A percentile compares a stretch with the other conserved stretches of the same genome.
phyloP scores from a whole-genome alignment of 2,888 invertebrate genomes.

The Meteorus colon region DNA sequence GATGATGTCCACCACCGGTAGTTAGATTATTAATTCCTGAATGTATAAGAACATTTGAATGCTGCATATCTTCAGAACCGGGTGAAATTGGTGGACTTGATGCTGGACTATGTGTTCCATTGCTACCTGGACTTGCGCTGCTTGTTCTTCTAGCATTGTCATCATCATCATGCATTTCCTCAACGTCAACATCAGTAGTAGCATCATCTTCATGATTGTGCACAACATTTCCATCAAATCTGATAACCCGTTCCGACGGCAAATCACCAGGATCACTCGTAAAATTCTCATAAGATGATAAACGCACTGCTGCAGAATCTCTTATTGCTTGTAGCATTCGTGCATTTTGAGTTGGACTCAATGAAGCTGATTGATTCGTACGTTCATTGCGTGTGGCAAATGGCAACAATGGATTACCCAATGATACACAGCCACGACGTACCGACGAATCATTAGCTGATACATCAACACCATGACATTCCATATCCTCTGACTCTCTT shows the following conservation, averaged over 20 bases:
- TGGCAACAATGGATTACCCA: slow-evolving; percentile 53
- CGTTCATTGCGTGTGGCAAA: slow-evolving; percentile 45
- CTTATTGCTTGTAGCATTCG: slow-evolving; percentile 41
- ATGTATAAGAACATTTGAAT: slow-evolving; percentile 53
- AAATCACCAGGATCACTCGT: slow-evolving; percentile 12
- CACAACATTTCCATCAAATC: slow-evolving; percentile 35
- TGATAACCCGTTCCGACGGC: background rate
- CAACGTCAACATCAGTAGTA: slow-evolving; percentile 56
- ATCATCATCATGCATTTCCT: slow-evolving; percentile 64
- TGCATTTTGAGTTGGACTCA: slow-evolving; percentile 20
- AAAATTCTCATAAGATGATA: slow-evolving; percentile 33
- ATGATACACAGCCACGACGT: slow-evolving; percentile 28
- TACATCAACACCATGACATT: slow-evolving; percentile 13
- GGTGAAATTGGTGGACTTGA: slow-evolving; percentile 91
- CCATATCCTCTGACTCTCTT: slow-evolving; percentile 18
- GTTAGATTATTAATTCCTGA: slow-evolving; percentile 68
- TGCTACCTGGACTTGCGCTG: slow-evolving; percentile 77
- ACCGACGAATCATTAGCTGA: slow-evolving; percentile 22
- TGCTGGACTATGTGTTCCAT: slow-evolving; percentile 77
- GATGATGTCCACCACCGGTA: slow-evolving; percentile 48
- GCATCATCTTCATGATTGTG: slow-evolving; percentile 72
- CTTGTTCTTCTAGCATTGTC: slow-evolving; percentile 73
- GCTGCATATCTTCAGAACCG: slow-evolving; percentile 82
- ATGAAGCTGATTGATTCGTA: background rate
- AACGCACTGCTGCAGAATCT: slow-evolving; percentile 25